Percentiles rank a stretch among this genome's conserved stretches.
Evolutionary conservation across 1,140 invertebrate genomes (phyloP).

Genomic region (Zaprionus nigranus): DNA sequence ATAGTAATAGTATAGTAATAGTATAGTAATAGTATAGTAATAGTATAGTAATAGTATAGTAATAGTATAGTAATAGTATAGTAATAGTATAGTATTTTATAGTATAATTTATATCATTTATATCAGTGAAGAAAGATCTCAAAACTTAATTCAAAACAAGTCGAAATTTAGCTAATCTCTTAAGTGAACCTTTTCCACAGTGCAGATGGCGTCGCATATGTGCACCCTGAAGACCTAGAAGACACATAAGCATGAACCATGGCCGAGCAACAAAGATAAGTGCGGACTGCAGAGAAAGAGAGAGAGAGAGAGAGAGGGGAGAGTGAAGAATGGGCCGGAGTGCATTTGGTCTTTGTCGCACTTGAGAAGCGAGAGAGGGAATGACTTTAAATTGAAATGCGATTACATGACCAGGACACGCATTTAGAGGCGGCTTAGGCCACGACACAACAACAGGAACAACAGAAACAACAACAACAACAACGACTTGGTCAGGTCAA

Average conservation of each 20-base stretch:
- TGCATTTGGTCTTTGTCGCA: conserved; percentile 11
- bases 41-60: too few species aligned
- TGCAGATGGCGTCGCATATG: conserved; percentile 32
- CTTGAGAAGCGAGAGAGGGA: conserved; percentile 55
- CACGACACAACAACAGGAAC: conserved; percentile 29
- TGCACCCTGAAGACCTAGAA: conserved; percentile 27
- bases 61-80: too few species aligned
- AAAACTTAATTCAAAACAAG: too few species aligned
- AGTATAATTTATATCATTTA: too few species aligned
- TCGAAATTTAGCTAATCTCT: too few species aligned
- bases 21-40: too few species aligned
- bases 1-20: too few species aligned
- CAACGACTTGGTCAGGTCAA: conserved; percentile 58
- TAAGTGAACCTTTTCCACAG: background rate
- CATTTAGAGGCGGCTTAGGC: conserved; percentile 73
- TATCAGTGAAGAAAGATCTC: too few species aligned
- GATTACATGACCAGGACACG: conserved; percentile 80
- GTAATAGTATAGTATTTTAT: too few species aligned
- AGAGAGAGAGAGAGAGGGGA: background rate
- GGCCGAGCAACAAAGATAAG: conserved; percentile 40
- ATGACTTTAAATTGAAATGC: conserved; percentile 82
- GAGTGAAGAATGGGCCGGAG: background rate
- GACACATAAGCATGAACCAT: conserved; percentile 7
- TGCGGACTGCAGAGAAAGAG: background rate
- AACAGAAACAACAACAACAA: background rate